Base-by-base conservation (phyloP, 92 coral and sea anemone genomes). In the Parazoanthus darwini region DNA sequence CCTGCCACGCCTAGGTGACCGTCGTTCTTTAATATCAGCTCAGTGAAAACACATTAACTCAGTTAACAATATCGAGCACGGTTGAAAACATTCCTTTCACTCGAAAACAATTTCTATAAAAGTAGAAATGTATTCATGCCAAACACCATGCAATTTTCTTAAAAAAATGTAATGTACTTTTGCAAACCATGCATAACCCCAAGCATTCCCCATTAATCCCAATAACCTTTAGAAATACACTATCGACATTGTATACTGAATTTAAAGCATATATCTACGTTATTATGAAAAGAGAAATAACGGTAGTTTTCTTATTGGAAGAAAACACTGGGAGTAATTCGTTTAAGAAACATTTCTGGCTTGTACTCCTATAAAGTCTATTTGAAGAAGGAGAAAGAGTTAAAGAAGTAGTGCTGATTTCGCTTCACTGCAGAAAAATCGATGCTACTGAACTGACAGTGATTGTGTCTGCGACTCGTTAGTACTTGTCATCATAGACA, bases 31-130 rank as follows among this genome's bases (percentile, higher is more conserved):
- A 54, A 15, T 54, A 54, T 54, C 59, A 54, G 14, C 59, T 54
- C 16, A 6, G 74, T 66, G 7, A 66, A 22, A 20, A 66, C 33
- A 66, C 72, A 20, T 66, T 3, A 26, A 16, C 79, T 36, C n/a
- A 4, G 22, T 74, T 29, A 36, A 6, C n/a, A 74, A 74, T 37
- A 37, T 42, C 79, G 38, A 33, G n/a, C 79, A 74, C 78, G 78
- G 16, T 37, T 29, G 37, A 11, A 29, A 42, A 29, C 35, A 72
- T 15, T 29, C 11, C 35, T 37, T 33, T 35, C 43, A 29, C 20
- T 26, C 38, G n/a, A 22, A 74, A 74, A 74, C 78, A 74, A 74
- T 74, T 74, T 44, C 80, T 39, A 42, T 76, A 76, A 76, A 76
- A 76, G 46, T 39, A 39, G n/a, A 76, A 76, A 5, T 76, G 48